Evolutionary conservation across 2,888 invertebrate genomes (phyloP).

Genomic region (Xestia ashworthii): DNA sequence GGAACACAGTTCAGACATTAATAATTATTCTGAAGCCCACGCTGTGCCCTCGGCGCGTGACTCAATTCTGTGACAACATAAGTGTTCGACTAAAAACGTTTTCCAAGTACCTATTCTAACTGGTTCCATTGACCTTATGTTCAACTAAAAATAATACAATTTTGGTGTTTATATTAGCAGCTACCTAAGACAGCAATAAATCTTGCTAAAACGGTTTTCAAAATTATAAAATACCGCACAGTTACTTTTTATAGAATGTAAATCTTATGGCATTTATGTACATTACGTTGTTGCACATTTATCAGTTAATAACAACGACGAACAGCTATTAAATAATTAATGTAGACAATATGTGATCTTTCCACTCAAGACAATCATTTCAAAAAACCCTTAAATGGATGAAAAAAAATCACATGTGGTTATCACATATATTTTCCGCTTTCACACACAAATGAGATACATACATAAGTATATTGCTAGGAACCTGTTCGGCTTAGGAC

Average conservation of each 20-base stretch:
- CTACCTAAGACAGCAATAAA: not conserved
- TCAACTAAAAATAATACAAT: slow-evolving; percentile 5
- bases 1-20: not conserved
- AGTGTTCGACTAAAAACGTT: slow-evolving; percentile 20
- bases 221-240: not conserved
- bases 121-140: slow-evolving; percentile 18
- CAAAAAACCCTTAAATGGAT: not conserved
- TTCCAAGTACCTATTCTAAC: not conserved
- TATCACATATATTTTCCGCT: not conserved
- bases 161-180: not conserved
- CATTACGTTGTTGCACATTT: slow-evolving; percentile 1
- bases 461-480: not conserved
- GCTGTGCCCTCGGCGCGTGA: slow-evolving; percentile 5
- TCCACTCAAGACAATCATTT: not conserved
- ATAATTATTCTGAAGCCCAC: slow-evolving; percentile 8
- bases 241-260: not conserved
- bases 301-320: not conserved
- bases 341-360: not conserved
- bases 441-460: not conserved
- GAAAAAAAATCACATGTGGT: not conserved
- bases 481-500: not conserved
- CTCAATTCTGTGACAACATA: slow-evolving; percentile 14
- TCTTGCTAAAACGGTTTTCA: not conserved
- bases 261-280: not conserved
- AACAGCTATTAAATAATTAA: slow-evolving; percentile 23